Conservation (phyloP, 2,113 vertebrate genomes). For the Megaptera novaeangliae region DNA sequence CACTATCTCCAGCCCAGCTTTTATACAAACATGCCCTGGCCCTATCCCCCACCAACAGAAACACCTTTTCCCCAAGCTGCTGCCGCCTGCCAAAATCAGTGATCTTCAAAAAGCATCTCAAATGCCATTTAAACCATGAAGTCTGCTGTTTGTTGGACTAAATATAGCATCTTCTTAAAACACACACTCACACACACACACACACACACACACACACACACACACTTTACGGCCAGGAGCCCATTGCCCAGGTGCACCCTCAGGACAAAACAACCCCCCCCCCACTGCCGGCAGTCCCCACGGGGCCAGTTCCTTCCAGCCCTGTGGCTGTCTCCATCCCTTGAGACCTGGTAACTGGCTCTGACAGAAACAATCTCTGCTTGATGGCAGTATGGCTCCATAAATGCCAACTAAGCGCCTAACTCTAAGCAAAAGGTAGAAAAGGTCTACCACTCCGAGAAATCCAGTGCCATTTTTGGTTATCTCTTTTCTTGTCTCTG, state of each 20-base stretch:
- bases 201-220: not conserved
- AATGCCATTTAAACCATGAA: not conserved
- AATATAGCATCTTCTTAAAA: not conserved
- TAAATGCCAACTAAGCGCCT: not conserved
- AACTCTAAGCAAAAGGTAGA: not conserved
- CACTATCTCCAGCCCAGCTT: not conserved
- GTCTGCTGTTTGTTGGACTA: not conserved
- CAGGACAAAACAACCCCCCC: not conserved
- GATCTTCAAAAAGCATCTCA: not conserved
- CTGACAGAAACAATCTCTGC: not conserved
- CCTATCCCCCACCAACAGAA: not conserved
- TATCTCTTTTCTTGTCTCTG: not conserved
- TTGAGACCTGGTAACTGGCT: accelerated
- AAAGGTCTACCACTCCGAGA: not conserved
- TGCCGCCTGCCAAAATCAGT: not conserved
- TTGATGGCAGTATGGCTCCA: not conserved
- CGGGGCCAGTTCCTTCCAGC: not conserved
- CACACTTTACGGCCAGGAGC: not conserved
- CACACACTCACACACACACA: too few species aligned
- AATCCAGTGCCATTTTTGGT: not conserved
- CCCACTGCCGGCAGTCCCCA: too few species aligned
- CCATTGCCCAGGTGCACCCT: too few species aligned
- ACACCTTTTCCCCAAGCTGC: not conserved
- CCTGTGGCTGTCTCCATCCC: not conserved
- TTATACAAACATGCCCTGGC: not conserved